phyloP scores from a whole-genome alignment of 1,140 invertebrate genomes.

The Hyles euphorbiae region DNA sequence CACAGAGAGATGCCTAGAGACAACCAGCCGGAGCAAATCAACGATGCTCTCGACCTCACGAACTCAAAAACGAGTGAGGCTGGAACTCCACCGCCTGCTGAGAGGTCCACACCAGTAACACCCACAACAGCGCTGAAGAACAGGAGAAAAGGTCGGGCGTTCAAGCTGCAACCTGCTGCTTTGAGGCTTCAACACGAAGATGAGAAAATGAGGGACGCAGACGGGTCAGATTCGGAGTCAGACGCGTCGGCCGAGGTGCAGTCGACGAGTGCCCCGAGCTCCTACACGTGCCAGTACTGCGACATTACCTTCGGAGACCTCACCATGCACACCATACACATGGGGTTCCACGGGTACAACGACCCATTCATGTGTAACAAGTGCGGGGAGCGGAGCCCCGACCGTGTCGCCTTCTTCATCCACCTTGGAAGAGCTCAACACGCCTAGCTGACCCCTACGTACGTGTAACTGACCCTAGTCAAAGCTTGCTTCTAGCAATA shows the following conservation, averaged over 20 bases:
- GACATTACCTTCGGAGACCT: slow-evolving; percentile 93
- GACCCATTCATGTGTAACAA: slow-evolving; percentile 96
- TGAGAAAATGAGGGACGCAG: slow-evolving; percentile 41
- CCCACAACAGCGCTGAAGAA: slow-evolving; percentile 76
- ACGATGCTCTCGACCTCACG: slow-evolving; percentile 77
- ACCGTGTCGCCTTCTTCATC: slow-evolving; percentile 93
- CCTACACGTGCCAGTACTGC: slow-evolving; percentile 89
- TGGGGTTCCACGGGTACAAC: slow-evolving; percentile 94
- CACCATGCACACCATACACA: slow-evolving; percentile 95
- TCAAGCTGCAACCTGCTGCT: slow-evolving; percentile 81
- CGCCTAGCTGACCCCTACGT: slow-evolving; percentile 54
- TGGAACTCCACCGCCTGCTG: slow-evolving; percentile 46
- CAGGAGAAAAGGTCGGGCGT: slow-evolving; percentile 87
- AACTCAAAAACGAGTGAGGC: slow-evolving; percentile 67
- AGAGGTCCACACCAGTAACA: slow-evolving; percentile 39
- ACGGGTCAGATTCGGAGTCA: slow-evolving; percentile 67
- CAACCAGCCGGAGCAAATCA: slow-evolving; percentile 40
- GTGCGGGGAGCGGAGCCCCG: slow-evolving; percentile 88
- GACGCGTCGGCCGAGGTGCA: slow-evolving; percentile 42
- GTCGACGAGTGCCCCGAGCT: slow-evolving; percentile 28
- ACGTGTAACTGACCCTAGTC: slow-evolving; percentile 33
- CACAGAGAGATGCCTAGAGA: slow-evolving; percentile 21
- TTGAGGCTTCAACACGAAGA: slow-evolving; percentile 70
- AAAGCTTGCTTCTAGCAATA: slow-evolving; percentile 16
- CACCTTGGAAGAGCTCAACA: slow-evolving; percentile 93